Evolutionary conservation across 2,888 invertebrate species (phyloP).

Genomic region (Oxycera nigricornis): DNA sequence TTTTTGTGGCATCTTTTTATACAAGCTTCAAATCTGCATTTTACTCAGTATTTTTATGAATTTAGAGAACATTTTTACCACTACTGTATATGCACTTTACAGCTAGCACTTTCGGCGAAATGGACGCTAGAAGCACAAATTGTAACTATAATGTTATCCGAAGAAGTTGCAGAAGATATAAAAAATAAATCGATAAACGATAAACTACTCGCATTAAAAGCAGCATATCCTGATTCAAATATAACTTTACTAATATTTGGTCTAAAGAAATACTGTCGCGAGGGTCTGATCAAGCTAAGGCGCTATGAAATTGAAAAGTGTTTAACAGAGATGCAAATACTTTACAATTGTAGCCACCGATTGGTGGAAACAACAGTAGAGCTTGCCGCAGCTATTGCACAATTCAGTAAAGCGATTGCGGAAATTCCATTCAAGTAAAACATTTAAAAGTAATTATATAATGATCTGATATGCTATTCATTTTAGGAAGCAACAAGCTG

Average conservation of each 20-base stretch:
- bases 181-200: conserved; percentile 49
- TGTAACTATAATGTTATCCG: conserved; percentile 51
- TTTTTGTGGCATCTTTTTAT: too few species aligned
- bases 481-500: conserved; percentile 66
- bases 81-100: too few species aligned
- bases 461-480: too few species aligned
- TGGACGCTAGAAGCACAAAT: conserved; percentile 54
- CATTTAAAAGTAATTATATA: too few species aligned
- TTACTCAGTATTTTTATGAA: too few species aligned
- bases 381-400: conserved; percentile 69
- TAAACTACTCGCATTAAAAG: conserved; percentile 49
- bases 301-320: conserved; percentile 49
- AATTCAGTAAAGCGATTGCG: conserved; percentile 82
- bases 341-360: conserved; percentile 55
- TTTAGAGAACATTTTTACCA: too few species aligned
- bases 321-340: conserved; percentile 57
- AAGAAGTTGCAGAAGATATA: conserved; percentile 51
- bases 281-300: conserved; percentile 43
- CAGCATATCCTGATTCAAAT: conserved; percentile 49
- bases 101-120: conserved; percentile 49
- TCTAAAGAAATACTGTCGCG: conserved; percentile 44
- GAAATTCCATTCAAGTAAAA: conserved; percentile 79
- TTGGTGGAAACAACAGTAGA: conserved; percentile 67
- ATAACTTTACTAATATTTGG: conserved; percentile 54
- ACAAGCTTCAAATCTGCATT: too few species aligned